These are phyloP conservation scores for Lysandra bellargus DNA, from an alignment of 2,888 invertebrate genomes.

Conservation along the genomic window DNA sequence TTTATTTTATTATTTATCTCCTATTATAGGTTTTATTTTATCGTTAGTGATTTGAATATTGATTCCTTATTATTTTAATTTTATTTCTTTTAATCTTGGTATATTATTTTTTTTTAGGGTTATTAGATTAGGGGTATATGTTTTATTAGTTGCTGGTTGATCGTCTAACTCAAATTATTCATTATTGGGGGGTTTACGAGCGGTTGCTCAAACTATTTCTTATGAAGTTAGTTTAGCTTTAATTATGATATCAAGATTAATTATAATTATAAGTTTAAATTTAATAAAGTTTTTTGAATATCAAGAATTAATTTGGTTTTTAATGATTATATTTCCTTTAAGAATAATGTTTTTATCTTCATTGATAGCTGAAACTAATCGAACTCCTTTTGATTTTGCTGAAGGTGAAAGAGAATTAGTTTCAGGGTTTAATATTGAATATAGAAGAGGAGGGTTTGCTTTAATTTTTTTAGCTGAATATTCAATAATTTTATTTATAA, in stretches of 20 bases:
- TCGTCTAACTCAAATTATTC: slow-evolving; percentile 88
- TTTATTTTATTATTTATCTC: too few species aligned
- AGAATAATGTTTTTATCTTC: too few species aligned
- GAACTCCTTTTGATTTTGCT: slow-evolving; percentile 81
- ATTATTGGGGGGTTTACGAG: slow-evolving; percentile 84
- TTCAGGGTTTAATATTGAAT: slow-evolving; percentile 89
- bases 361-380: too few species aligned
- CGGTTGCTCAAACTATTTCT: slow-evolving; percentile 87
- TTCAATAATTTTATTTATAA: slow-evolving; percentile 85
- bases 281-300: slow-evolving; percentile 70
- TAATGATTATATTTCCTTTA: slow-evolving; percentile 82
- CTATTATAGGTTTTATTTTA: too few species aligned
- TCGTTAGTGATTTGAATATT: too few species aligned
- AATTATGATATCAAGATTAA: slow-evolving; percentile 81
- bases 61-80: too few species aligned
- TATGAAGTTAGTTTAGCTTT: slow-evolving; percentile 87
- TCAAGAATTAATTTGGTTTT: slow-evolving; percentile 77
- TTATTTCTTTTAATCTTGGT: slow-evolving; percentile 80
- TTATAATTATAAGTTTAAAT: slow-evolving; percentile 80
- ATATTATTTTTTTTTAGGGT: slow-evolving; percentile 84
- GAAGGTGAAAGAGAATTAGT: slow-evolving; percentile 89
- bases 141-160: slow-evolving; percentile 83
- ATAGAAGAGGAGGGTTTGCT: slow-evolving; percentile 85
- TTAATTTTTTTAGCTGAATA: slow-evolving; percentile 87
- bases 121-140: slow-evolving; percentile 83